phyloP scores from a whole-genome alignment of 1,140 invertebrate species.

The Drosophila teissieri region DNA sequence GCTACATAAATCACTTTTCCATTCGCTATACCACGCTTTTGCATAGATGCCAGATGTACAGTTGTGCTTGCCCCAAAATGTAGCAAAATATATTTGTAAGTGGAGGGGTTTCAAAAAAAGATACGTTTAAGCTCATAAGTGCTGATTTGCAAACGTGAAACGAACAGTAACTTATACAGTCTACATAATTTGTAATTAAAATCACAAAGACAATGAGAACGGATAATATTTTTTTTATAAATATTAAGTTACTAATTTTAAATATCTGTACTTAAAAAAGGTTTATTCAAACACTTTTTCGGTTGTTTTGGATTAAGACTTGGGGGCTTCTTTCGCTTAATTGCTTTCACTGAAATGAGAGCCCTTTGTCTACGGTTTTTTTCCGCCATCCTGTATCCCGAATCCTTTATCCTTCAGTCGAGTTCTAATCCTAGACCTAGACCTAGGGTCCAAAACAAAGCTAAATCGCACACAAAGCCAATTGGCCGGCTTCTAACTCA shows the following conservation, averaged over 20 bases:
- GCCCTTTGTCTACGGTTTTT: not conserved
- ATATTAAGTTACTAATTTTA: not conserved
- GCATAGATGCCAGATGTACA: conserved; percentile 36
- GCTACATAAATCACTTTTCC: conserved; percentile 48
- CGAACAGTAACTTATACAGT: no score
- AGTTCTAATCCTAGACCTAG: conserved; percentile 46
- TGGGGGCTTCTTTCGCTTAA: not conserved
- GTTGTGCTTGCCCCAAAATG: conserved; percentile 3
- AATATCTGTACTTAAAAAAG: not conserved
- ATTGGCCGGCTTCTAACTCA: conserved; percentile 24
- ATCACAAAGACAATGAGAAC: no score
- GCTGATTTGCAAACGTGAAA: not conserved
- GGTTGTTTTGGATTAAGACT: not conserved
- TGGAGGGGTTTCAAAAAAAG: no score
- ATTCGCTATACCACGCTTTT: conserved; percentile 7
- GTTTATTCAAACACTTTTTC: not conserved
- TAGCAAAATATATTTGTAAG: not conserved
- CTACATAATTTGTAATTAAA: no score
- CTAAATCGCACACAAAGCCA: conserved; percentile 66
- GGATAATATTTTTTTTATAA: no score
- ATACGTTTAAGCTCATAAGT: not conserved
- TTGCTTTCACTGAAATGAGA: conserved; percentile 28
- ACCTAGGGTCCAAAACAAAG: conserved; percentile 49
- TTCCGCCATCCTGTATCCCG: no score
- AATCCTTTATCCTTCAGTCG: not conserved